Evolutionary conservation across 2,888 invertebrate species (phyloP).

Genomic region (Itoplectis maculator): DNA sequence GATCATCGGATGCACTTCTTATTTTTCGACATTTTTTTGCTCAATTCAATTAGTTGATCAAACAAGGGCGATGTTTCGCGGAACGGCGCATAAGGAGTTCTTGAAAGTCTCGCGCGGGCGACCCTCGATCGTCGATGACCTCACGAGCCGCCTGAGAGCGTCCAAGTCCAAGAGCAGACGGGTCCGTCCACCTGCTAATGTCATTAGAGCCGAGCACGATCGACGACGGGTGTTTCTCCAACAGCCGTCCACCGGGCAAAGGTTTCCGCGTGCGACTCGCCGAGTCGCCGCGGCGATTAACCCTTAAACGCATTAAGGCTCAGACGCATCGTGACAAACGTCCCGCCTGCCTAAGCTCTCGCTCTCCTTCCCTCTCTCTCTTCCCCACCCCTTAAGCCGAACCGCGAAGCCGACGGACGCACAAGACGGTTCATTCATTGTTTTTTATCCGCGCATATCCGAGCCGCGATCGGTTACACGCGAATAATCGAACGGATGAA

Average conservation of each 20-base stretch:
- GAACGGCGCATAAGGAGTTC: not conserved
- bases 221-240: slow-evolving; percentile 9
- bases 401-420: not conserved
- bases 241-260: slow-evolving; percentile 19
- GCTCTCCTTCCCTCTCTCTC: not conserved
- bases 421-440: not conserved
- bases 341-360: not conserved
- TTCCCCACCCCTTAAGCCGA: not conserved
- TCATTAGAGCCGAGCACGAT: slow-evolving; percentile 47
- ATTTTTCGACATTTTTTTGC: no score
- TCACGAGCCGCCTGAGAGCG: slow-evolving; percentile 7
- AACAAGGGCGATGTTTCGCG: not conserved
- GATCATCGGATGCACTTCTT: no score
- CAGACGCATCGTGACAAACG: slow-evolving; percentile 53
- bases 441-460: not conserved
- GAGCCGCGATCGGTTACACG: not conserved
- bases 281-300: slow-evolving; percentile 55
- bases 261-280: slow-evolving; percentile 56
- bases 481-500: not conserved
- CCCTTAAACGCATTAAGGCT: slow-evolving; percentile 67
- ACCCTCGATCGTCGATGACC: slow-evolving; percentile 5
- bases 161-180: slow-evolving; percentile 63
- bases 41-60: not conserved
- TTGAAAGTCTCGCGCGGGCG: not conserved
- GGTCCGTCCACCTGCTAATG: slow-evolving; percentile 50